Base-by-base conservation (phyloP, 1,140 invertebrate species). In the Lordiphosa collinella region DNA sequence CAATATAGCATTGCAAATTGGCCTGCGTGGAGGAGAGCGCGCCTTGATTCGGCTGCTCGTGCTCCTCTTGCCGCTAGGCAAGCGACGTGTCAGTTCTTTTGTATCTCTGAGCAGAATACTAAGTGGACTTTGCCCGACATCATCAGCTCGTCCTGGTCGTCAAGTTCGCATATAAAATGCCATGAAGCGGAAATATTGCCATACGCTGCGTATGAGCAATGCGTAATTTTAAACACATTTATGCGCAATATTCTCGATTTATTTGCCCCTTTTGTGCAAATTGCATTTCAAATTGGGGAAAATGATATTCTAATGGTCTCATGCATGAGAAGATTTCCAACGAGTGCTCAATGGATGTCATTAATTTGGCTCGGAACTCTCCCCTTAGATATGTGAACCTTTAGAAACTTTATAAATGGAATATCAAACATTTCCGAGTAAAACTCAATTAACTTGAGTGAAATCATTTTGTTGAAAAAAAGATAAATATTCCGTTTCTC, bases 151-250 rank as follows among this genome's bases (percentile, higher is more conserved):
- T 35, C 22, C 50, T 29, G 37, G 47, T 46, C 47, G 47, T 31
- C 53, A 52, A 35, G 13, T 10, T 8, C 54, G 41, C 64, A 60
- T 71, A 79, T 65, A 69, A 68, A 71, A 37, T 50, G 51, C 74
- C 22, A 54, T 64, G 38, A 60, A 79, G 74, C 74, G 74, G 55
- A 79, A 79, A 79, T 79, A 79, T 79, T 73, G 76, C 72, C 76
- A 80, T 82, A 80, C 76, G 76, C 66, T 71, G 76, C 76, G 76
- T 82, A 80, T 80, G 75, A 80, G 75, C 66, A 80, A 80, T 84
- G 76, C 78, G 76, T 80, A 76, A 80, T 80, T 80, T 82, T 82
- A 82, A 80, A 80, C 65, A 75, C 71, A 80, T 80, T 80, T 80
- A 67, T 82, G 71, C 76, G 71, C 71, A 76, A 71, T 80, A 80